These are phyloP conservation scores for Clepsis dumicolana DNA, from an alignment of 2,888 invertebrate genomes.

Conservation along the genomic window DNA sequence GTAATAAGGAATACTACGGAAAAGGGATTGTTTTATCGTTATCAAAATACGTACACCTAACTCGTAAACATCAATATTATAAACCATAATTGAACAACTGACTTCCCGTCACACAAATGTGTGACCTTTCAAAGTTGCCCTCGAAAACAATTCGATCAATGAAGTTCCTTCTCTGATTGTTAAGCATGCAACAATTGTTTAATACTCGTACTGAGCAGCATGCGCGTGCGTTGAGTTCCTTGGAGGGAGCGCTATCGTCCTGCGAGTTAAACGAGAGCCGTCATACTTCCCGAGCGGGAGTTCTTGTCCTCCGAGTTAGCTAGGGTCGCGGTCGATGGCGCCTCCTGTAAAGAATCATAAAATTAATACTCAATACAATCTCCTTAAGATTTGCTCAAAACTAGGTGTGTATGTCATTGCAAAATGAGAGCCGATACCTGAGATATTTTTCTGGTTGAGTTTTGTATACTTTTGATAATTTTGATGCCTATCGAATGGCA, in stretches of 20 bases:
- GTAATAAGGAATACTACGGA: too few relatives aligned
- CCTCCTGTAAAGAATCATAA: slow-evolving; percentile 59
- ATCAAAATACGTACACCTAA: too few relatives aligned
- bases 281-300: slow-evolving; percentile 74
- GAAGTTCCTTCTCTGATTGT: background rate
- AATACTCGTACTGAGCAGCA: slow-evolving; percentile 8
- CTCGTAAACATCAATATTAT: background rate
- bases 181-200: slow-evolving; percentile 51
- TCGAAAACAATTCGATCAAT: background rate
- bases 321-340: slow-evolving; percentile 56
- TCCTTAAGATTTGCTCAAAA: background rate
- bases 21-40: too few relatives aligned
- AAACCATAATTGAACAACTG: background rate
- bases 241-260: slow-evolving; percentile 34
- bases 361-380: too few relatives aligned
- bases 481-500: background rate
- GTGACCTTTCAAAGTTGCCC: background rate
- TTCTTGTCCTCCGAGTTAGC: slow-evolving; percentile 64
- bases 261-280: slow-evolving; percentile 73
- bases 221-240: slow-evolving; percentile 17
- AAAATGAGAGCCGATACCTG: background rate
- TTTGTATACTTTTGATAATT: background rate
- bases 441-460: background rate
- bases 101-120: background rate
- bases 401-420: too few relatives aligned